Evolutionary conservation across 2,113 vertebrate genomes (phyloP).

Genomic region (Laticauda laticaudata): DNA sequence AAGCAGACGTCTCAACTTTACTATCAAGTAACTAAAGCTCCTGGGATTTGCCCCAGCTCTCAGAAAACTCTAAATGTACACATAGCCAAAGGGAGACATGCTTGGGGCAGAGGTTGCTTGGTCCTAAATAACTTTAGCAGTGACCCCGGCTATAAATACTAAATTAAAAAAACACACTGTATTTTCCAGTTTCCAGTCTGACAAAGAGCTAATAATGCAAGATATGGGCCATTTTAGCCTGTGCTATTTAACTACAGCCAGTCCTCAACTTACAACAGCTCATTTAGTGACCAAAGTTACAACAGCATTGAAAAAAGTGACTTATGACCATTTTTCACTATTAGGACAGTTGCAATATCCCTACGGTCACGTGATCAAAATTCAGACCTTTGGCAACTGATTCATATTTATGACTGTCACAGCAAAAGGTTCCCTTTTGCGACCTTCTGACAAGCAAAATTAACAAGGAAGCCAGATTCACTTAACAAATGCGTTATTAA

Average conservation of each 20-base stretch:
- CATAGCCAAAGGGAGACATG: not conserved
- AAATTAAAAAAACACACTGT: not conserved
- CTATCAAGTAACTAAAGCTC: not conserved
- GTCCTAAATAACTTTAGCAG: not conserved
- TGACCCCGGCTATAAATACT: slow-evolving; percentile 7
- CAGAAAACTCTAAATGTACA: not conserved
- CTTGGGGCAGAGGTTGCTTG: not conserved
- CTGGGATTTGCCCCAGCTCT: not conserved
- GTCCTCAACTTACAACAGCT: not conserved
- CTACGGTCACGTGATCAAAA: not conserved
- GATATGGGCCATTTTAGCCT: not conserved
- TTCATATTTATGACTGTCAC: not conserved
- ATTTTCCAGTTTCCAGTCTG: not conserved
- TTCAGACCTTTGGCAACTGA: not conserved
- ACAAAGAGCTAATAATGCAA: not conserved
- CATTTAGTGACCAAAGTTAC: not conserved
- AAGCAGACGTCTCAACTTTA: not conserved
- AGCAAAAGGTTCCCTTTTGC: too few species aligned
- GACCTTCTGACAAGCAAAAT: too few species aligned
- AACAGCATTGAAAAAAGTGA: not conserved
- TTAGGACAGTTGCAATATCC: not conserved
- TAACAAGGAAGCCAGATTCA: too few species aligned
- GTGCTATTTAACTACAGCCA: not conserved
- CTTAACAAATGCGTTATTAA: too few species aligned
- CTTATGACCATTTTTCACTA: not conserved